Percentiles rank a stretch among this genome's conserved stretches.
Conservation (phyloP, 2,888 invertebrate genomes). For the Phalangium opilio region DNA sequence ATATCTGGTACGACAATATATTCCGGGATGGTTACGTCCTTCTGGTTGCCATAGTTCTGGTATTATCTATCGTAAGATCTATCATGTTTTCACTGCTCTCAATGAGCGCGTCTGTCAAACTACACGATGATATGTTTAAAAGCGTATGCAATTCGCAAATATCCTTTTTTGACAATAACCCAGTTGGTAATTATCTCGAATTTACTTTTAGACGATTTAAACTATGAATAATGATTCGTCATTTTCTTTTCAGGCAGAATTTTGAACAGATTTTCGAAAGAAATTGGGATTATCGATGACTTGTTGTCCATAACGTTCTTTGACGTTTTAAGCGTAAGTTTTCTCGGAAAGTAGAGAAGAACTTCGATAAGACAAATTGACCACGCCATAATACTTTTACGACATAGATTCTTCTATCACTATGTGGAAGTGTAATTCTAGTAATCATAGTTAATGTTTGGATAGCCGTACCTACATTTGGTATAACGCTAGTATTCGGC, state of each 20-base stretch:
- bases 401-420: constrained; percentile 21
- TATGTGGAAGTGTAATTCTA: constrained; percentile 42
- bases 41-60: too few species aligned
- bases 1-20: too few species aligned
- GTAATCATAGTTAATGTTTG: constrained; percentile 57
- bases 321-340: constrained; percentile 18
- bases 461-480: constrained; percentile 51
- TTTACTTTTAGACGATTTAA: too few species aligned
- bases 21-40: too few species aligned
- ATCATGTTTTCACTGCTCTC: too few species aligned
- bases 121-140: constrained; percentile 24
- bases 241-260: constrained; percentile 13
- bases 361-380: too few species aligned
- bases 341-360: too few species aligned
- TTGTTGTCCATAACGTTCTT: constrained; percentile 14
- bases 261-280: constrained; percentile 20
- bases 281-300: constrained; percentile 20
- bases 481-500: constrained; percentile 57
- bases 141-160: constrained; percentile 31
- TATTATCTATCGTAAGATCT: too few species aligned
- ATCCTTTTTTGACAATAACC: constrained; percentile 36
- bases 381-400: too few species aligned
- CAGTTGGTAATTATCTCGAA: constrained; percentile 29
- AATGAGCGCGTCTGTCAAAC: constrained; percentile 18
- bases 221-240: too few species aligned